phyloP scores from a whole-genome alignment of 2,888 invertebrate species.

The Heterodera filipjevi region DNA sequence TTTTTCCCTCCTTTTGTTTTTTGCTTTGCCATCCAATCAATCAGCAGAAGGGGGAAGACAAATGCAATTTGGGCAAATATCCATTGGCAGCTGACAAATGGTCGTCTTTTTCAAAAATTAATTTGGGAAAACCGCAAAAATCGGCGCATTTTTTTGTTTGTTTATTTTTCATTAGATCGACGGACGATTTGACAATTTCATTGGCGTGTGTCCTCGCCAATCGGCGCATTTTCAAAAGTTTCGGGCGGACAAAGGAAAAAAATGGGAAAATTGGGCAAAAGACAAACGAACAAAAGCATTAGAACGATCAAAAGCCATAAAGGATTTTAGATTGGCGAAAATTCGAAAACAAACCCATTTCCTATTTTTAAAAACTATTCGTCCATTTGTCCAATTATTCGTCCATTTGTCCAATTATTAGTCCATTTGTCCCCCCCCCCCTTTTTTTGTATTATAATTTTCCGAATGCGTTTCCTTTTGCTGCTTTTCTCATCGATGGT shows the following conservation, averaged over 20 bases:
- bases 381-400: too few species aligned
- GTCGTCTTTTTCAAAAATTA: too few species aligned
- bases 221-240: not conserved
- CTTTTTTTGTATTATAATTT: not conserved
- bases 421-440: too few species aligned
- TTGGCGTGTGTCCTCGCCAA: not conserved
- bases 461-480: not conserved
- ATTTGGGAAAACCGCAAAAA: not conserved
- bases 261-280: not conserved
- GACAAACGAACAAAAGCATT: too few species aligned
- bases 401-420: too few species aligned
- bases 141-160: not conserved
- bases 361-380: too few species aligned
- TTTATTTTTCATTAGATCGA: not conserved
- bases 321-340: too few species aligned
- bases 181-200: too few species aligned
- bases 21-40: not conserved
- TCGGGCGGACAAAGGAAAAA: too few species aligned
- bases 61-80: not conserved
- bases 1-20: not conserved
- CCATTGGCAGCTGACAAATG: too few species aligned
- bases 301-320: too few species aligned
- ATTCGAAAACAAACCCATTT: too few species aligned
- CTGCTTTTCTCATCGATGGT: not conserved
- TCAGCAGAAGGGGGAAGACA: not conserved